phyloP scores from a whole-genome alignment of 2,797 vertebrate genomes.

The Aotus griseimembra region DNA sequence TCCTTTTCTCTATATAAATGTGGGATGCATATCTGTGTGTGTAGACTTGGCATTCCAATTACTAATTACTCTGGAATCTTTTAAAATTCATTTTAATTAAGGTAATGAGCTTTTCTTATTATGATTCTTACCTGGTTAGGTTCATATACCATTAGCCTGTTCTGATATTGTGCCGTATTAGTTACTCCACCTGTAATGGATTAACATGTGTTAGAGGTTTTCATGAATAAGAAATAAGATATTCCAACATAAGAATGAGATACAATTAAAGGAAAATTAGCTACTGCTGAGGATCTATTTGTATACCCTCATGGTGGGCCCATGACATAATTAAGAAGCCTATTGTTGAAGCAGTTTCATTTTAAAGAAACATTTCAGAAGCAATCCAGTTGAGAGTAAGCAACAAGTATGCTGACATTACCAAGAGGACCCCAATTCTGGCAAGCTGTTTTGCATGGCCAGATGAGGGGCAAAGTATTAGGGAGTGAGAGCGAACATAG shows the following conservation, averaged over 20 bases:
- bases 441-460: not conserved
- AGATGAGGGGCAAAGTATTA: not conserved
- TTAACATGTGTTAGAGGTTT: conserved; percentile 77
- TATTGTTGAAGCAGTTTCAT: conserved; percentile 49
- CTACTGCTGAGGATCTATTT: conserved; percentile 44
- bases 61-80: conserved; percentile 26
- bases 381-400: conserved; percentile 40
- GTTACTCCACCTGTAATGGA: conserved; percentile 95
- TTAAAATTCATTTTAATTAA: conserved; percentile 59
- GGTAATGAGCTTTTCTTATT: conserved; percentile 20
- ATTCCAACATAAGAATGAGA: conserved; percentile 63
- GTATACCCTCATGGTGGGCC: conserved; percentile 46
- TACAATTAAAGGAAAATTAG: conserved; percentile 68
- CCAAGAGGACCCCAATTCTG: not conserved
- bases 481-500: not conserved
- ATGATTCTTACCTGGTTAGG: conserved; percentile 92
- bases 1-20: not conserved
- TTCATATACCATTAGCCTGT: conserved; percentile 97
- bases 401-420: not conserved
- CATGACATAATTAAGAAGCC: conserved; percentile 55
- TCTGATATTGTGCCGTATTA: conserved; percentile 98
- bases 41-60: not conserved
- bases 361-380: conserved; percentile 59
- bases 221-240: conserved; percentile 50
- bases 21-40: not conserved